phyloP scores from a whole-genome alignment of 1,140 invertebrate species.

The Penaeus vannamei region DNA sequence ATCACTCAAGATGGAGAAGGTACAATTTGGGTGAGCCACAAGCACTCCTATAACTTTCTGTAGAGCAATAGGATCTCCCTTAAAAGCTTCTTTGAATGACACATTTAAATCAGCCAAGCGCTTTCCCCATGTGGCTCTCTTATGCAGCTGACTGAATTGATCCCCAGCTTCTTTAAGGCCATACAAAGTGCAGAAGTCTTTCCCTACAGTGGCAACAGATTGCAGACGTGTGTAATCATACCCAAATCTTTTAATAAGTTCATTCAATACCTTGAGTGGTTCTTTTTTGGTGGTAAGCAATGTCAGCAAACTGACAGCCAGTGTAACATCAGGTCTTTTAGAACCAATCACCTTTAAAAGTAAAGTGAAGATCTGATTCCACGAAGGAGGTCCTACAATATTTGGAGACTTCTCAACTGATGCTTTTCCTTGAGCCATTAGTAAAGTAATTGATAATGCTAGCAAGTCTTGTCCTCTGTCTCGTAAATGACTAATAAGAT shows the following conservation, averaged over 20 bases:
- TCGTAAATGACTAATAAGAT: constrained; percentile 50
- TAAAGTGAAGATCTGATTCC: constrained; percentile 57
- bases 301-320: constrained; percentile 57
- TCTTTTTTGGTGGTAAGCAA: constrained; percentile 50
- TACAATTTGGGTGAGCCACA: constrained; percentile 56
- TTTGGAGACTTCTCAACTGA: neutral
- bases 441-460: constrained; percentile 20
- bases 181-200: constrained; percentile 61
- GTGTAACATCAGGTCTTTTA: constrained; percentile 48
- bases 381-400: neutral
- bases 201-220: constrained; percentile 52
- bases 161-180: constrained; percentile 48
- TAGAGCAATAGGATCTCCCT: constrained; percentile 49
- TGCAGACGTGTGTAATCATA: constrained; percentile 60
- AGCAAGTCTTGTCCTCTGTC: constrained; percentile 59
- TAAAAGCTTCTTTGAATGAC: constrained; percentile 64
- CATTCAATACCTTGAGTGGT: constrained; percentile 54
- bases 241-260: constrained; percentile 66
- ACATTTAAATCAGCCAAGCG: constrained; percentile 56
- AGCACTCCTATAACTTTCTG: constrained; percentile 43
- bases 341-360: constrained; percentile 58
- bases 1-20: constrained; percentile 57
- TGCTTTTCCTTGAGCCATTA: neutral
- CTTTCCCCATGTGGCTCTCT: constrained; percentile 64
- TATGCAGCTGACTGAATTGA: constrained; percentile 56